A percentile compares a stretch with the other conserved stretches of the same genome.
phyloP scores from a whole-genome alignment of 2,888 invertebrate species.

The Stegana nigrithorax region DNA sequence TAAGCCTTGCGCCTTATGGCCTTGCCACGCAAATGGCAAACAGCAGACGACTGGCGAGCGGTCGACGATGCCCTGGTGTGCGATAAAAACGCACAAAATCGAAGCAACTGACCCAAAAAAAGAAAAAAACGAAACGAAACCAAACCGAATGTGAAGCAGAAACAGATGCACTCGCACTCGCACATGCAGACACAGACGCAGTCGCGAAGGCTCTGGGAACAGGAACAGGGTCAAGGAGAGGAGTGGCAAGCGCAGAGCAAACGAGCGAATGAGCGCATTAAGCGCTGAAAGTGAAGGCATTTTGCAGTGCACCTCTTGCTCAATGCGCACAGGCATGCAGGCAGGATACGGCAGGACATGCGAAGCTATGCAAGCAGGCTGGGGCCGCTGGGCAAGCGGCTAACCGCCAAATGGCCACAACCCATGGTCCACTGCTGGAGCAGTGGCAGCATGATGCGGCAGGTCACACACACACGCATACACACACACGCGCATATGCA shows the following conservation, averaged over 20 bases:
- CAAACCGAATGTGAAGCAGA: neutral
- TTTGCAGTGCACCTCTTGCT: neutral
- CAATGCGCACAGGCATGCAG: neutral
- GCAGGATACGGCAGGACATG: too few species aligned
- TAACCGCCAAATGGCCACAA: constrained; percentile 56
- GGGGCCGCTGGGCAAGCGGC: constrained; percentile 40
- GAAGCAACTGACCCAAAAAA: too few species aligned
- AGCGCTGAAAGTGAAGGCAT: too few species aligned
- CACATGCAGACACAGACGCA: too few species aligned
- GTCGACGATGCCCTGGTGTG: neutral
- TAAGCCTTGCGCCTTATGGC: too few species aligned
- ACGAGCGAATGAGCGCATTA: neutral
- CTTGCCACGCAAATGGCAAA: too few species aligned
- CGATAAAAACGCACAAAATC: constrained; percentile 12
- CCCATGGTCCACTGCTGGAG: neutral
- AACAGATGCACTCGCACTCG: too few species aligned
- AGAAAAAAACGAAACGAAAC: neutral
- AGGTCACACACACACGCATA: neutral
- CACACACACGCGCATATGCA: constrained; percentile 1
- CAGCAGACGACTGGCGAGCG: too few species aligned
- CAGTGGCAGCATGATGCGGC: neutral
- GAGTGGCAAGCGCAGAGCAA: neutral
- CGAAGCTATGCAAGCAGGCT: too few species aligned
- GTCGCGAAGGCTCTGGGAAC: too few species aligned
- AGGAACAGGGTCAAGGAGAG: too few species aligned